Base-by-base conservation (phyloP, 2,113 vertebrate genomes). In the Pantherophis guttatus region DNA sequence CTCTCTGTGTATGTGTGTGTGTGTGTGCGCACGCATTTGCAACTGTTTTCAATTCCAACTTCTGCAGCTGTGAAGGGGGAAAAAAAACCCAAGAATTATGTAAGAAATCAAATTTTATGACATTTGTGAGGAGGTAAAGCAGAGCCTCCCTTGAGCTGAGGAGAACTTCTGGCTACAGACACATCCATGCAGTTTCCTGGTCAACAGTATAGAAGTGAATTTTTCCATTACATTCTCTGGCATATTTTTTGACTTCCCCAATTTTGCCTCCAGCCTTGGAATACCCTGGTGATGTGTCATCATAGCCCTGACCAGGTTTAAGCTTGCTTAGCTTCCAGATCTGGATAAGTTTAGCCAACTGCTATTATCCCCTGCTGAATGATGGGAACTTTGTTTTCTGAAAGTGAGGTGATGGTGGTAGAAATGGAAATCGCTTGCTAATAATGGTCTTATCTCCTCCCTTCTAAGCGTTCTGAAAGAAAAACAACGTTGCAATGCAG, bases 11-110 rank as follows among this genome's bases (percentile, higher is more conserved):
- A 2, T 10, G 8, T 5, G 13, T 24, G 12, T 39, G 53, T n/a
- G 53, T n/a, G 52, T 13, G 24, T 23, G 10, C 8, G 26, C 8
- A 6, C 8, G 10, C 8, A 3, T 39, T n/a, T 19, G 19, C 70
- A 90, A 86, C 48, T 62, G 89, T 26, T 90, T 90, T 57, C 50
- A 86, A 90, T 93, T 93, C 91, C 93, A 93, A 54, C 81, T 65
- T 93, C 48, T 54, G 12, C 55, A 94, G 93, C 94, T 48, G 85
- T 44, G 0, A 1, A 26, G 59, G 90, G 90, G 87, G 86, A 24
- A 0, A 81, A 0, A n/a, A 0, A 8, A 17, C 17, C 24, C 0
- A 5, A 91, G 81, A 93, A 92, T 50, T 75, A 33, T 3, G 90
- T 86, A 93, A 88, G 96, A 26, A 58, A 39, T 26, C 0, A 0